These are phyloP conservation scores for Podarcis cretensis DNA, from an alignment of 2,113 vertebrate species.

Conservation along the genomic window DNA sequence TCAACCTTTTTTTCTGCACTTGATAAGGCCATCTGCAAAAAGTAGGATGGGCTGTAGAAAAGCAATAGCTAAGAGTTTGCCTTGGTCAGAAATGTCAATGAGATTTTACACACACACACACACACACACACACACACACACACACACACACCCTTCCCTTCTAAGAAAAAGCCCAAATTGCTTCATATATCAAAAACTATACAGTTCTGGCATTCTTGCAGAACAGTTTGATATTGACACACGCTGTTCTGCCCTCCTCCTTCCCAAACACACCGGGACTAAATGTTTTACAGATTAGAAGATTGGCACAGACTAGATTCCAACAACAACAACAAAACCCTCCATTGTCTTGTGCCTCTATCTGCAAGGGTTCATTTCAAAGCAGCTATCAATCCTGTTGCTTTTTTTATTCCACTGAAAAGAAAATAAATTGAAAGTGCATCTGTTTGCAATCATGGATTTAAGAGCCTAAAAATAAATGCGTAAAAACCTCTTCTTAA, in stretches of 20 bases:
- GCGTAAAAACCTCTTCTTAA: not conserved
- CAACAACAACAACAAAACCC: slow-evolving; percentile 57
- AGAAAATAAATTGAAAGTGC: slow-evolving; percentile 31
- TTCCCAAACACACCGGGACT: slow-evolving; percentile 49
- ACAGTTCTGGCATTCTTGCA: slow-evolving; percentile 66
- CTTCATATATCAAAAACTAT: slow-evolving; percentile 67
- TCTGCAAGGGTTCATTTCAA: slow-evolving; percentile 49
- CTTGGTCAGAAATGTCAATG: slow-evolving; percentile 34
- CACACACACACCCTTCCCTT: not conserved
- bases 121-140: too few relatives aligned
- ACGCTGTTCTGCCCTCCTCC: slow-evolving; percentile 55
- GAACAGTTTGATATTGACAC: slow-evolving; percentile 66
- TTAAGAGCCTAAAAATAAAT: slow-evolving; percentile 55
- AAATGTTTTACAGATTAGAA: slow-evolving; percentile 70
- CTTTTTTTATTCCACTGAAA: slow-evolving; percentile 66
- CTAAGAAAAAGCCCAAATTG: slow-evolving; percentile 28
- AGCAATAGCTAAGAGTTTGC: not conserved
- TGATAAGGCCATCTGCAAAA: accelerated
- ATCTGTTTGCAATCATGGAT: slow-evolving; percentile 70
- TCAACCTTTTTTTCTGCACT: not conserved
- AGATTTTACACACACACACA: too few relatives aligned
- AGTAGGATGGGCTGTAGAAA: not conserved
- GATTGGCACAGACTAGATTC: slow-evolving; percentile 53
- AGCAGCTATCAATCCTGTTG: slow-evolving; percentile 56
- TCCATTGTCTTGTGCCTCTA: slow-evolving; percentile 55